phyloP scores from a whole-genome alignment of 2,113 vertebrate genomes.

The Nipponia nippon region DNA sequence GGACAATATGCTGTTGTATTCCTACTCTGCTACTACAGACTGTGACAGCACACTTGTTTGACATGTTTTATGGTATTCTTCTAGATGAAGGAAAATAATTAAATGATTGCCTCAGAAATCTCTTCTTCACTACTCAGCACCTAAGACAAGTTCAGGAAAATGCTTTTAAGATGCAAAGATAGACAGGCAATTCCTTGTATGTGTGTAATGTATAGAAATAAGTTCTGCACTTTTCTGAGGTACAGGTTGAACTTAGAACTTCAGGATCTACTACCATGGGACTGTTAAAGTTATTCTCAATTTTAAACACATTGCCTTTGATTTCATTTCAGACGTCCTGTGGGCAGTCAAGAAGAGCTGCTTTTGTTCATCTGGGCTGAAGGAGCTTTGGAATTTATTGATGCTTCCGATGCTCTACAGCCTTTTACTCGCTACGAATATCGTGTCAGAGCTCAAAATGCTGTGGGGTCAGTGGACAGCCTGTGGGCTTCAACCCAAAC shows the following conservation, averaged over 20 bases:
- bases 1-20: background rate
- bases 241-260: background rate
- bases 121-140: background rate
- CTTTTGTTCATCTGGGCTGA: conserved; percentile 84
- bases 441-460: conserved; percentile 77
- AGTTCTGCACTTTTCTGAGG: background rate
- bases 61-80: background rate
- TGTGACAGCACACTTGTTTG: background rate
- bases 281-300: background rate
- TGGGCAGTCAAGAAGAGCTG: conserved; percentile 75
- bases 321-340: conserved; percentile 75
- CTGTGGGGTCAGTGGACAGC: conserved; percentile 79
- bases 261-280: background rate
- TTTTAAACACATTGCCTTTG: background rate
- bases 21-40: background rate
- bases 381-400: conserved; percentile 82
- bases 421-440: conserved; percentile 87
- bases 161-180: background rate
- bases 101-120: background rate
- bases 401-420: conserved; percentile 73
- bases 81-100: background rate
- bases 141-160: background rate
- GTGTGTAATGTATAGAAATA: background rate
- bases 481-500: conserved; percentile 78
- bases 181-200: background rate